Conservation (phyloP, 2,888 invertebrate species). For the Limnephilus lunatus region DNA sequence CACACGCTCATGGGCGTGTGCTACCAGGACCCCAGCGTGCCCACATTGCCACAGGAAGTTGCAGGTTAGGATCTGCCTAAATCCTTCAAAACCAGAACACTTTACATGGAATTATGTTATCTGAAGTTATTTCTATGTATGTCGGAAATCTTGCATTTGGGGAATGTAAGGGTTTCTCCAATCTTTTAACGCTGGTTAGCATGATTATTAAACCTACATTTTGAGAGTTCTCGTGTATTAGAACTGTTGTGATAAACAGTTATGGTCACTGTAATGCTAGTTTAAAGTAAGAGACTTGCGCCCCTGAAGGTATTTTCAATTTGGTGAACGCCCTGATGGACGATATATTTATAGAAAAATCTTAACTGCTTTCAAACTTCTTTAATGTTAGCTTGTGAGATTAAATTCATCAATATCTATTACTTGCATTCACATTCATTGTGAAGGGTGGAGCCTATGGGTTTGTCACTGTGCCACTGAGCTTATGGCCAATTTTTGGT, state of each 20-base stretch:
- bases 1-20: conserved; percentile 89
- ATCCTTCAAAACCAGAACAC: background rate
- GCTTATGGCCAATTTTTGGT: background rate
- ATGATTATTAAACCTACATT: too few species aligned
- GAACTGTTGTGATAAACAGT: too few species aligned
- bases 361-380: too few species aligned
- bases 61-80: conserved; percentile 78
- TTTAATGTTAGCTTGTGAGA: background rate
- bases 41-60: conserved; percentile 87
- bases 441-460: background rate
- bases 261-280: too few species aligned
- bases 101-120: background rate
- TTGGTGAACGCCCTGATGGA: background rate
- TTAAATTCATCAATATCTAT: background rate
- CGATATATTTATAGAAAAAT: too few species aligned
- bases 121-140: background rate
- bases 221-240: too few species aligned
- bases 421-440: background rate
- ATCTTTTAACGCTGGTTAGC: background rate
- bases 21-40: conserved; percentile 88
- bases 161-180: background rate
- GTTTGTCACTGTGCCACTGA: too few species aligned
- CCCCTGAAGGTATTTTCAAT: too few species aligned
- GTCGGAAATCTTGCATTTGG: background rate
- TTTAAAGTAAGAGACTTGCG: too few species aligned